Evolutionary conservation across 2,797 vertebrate genomes (phyloP), one percentile per base, ranked within the genome.

Genomic region (Enteromius thamalakanensis): DNA sequence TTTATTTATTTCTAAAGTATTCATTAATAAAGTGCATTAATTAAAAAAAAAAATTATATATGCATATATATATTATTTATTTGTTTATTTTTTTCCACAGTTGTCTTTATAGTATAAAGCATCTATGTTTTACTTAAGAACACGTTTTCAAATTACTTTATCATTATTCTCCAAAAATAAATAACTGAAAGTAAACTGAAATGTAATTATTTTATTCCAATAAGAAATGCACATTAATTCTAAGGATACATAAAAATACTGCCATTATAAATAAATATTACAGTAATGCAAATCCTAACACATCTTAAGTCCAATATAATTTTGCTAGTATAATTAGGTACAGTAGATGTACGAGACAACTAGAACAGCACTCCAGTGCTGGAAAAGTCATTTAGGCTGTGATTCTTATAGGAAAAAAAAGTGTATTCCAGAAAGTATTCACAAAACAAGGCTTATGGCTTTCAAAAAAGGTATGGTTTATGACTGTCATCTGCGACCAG

Each of bases 401-500:
- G 8, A 9, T 19, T 81, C 42, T 23, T 49, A 42, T 29, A 81
- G 40, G 42, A n/a, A 37, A 69, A 70, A 10, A 70, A 81, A 34
- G 21, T 26, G 47, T 64, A 14, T 64, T 64, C 32, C 80, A 64
- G 9, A 72, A 81, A 60, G 55, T 64, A 74, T 79, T 34, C 76
- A 68, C 76, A 45, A 76, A 76, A 75, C 77, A 80, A 77, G 29
- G 86, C 88, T 84, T 86, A 87, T 84, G 88, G 79, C 90, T 80
- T 51, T 55, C 84, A 80, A 86, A 55, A 64, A 83, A 62, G 23
- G 32, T 47, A 60, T 32, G 53, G 37, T 47, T 70, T 87, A 84
- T 86, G 80, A 53, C 89, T 87, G 87, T 89, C 76, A 83, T 80
- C 89, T 80, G 82, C 84, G 58, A 86, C 86, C 75, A 75, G 68